Conservation (phyloP, 2,797 vertebrate genomes). For the Eupleurogrammus muticus region DNA sequence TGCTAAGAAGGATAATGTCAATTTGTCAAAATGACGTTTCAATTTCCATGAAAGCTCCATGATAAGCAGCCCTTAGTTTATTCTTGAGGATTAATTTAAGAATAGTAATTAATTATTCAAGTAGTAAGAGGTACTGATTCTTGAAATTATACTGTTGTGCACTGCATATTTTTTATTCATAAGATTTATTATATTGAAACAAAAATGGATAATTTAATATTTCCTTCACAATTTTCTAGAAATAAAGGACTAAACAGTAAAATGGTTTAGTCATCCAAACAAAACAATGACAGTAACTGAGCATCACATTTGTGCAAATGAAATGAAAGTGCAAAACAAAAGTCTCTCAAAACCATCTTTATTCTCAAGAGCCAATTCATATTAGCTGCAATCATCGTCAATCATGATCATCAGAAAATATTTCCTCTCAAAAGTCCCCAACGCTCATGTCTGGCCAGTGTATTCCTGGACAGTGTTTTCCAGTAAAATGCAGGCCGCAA, state of each 20-base stretch:
- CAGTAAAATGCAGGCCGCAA: constrained; percentile 63
- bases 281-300: neutral
- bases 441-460: constrained; percentile 37
- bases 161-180: too few species aligned
- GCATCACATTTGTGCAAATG: neutral
- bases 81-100: too few species aligned
- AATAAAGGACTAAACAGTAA: too few species aligned
- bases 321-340: constrained; percentile 32
- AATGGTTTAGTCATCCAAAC: too few species aligned
- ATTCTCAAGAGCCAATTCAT: constrained; percentile 83
- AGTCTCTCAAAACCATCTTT: constrained; percentile 84
- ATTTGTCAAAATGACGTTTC: too few species aligned
- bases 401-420: constrained; percentile 47
- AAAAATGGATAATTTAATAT: neutral
- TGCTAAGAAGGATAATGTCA: too few species aligned
- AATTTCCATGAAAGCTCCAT: too few species aligned
- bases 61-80: too few species aligned
- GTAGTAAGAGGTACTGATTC: too few species aligned
- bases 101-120: too few species aligned
- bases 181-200: too few species aligned
- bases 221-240: neutral
- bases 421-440: constrained; percentile 55
- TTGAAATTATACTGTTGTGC: too few species aligned
- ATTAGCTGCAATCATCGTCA: constrained; percentile 75
- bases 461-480: constrained; percentile 41